Evolutionary conservation across 2,797 vertebrate genomes (phyloP).

Genomic region (Alfaro cultratus): DNA sequence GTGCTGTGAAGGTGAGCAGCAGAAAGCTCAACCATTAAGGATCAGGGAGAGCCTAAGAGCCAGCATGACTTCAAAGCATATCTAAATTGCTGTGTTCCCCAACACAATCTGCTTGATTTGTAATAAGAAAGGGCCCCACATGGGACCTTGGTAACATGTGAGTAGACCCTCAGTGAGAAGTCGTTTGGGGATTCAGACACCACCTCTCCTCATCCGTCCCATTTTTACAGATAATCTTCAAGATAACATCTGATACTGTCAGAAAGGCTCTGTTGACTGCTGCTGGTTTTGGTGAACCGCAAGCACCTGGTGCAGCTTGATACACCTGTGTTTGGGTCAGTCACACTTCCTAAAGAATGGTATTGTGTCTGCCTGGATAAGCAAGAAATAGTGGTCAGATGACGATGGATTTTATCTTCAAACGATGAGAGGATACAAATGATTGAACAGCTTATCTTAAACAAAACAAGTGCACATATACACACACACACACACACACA

Average conservation of each 20-base stretch:
- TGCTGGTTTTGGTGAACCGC: constrained; percentile 56
- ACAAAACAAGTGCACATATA: not conserved
- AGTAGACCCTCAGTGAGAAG: constrained; percentile 17
- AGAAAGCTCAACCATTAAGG: constrained; percentile 25
- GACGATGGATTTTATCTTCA: constrained; percentile 53
- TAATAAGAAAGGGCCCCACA: constrained; percentile 41
- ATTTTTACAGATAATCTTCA: constrained; percentile 45
- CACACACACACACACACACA: constrained; percentile 19
- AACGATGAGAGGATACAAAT: constrained; percentile 43
- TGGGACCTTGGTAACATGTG: not conserved
- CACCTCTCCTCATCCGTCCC: constrained; percentile 7
- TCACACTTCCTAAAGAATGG: constrained; percentile 71
- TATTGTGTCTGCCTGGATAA: constrained; percentile 75
- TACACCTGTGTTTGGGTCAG: constrained; percentile 74
- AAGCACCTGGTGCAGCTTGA: constrained; percentile 62
- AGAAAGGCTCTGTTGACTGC: constrained; percentile 48
- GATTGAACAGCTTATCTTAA: constrained; percentile 53
- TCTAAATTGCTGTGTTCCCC: constrained; percentile 7
- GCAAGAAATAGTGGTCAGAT: constrained; percentile 57
- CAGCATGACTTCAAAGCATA: constrained; percentile 50
- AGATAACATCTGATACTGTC: constrained; percentile 80
- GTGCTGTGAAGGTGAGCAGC: constrained; percentile 42
- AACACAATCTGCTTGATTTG: constrained; percentile 1
- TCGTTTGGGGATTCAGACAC: constrained; percentile 25
- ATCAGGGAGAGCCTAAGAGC: constrained; percentile 15